Base-by-base conservation (phyloP, 2,797 vertebrate species). In the Delichon dasypus region DNA sequence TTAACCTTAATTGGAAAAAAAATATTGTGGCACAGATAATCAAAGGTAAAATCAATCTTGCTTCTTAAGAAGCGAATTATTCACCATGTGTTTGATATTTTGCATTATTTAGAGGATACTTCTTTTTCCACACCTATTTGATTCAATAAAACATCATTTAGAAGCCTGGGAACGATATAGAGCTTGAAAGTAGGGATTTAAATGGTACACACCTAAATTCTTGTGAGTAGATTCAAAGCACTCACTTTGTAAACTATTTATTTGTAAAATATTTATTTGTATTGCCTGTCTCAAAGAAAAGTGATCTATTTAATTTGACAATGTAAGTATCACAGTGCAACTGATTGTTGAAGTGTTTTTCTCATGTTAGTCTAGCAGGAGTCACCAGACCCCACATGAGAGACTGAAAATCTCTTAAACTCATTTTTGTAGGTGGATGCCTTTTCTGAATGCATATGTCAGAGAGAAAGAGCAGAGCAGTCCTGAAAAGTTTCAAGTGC, bases 31-130 rank as follows among this genome's bases (percentile, higher is more conserved):
- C 90, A 89, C 74, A 86, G 82, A 95, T 96, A 97, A 97, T 97
- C 93, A 97, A 96, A 97, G 90, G 88, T 86, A 95, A 95, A 97
- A 96, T 97, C 95, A 95, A 95, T 95, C 95, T 94, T 89, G 38
- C 48, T 70, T 81, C 88, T 93, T 94, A 79, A 85, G 85, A 73
- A 88, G 83, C 68, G 67, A 96, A 87, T 95, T 96, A 96, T 95
- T 92, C 86, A 91, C 90, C 4, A 2, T 87, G 72, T 79, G 84
- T 90, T 94, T 90, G 82, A 72, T 96, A 87, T 96, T 97, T 93
- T 96, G 85, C 83, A 96, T 97, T 96, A 96, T 97, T 96, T 96
- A 97, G 92, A 89, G 48, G 62, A 77, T 60, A 71, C 60, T 90
- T 96, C 79, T 80, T 95, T 96, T 89, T 92, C 54, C 48, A 91